phyloP scores from a whole-genome alignment of 1,140 invertebrate species.

The Nasonia giraulti region DNA sequence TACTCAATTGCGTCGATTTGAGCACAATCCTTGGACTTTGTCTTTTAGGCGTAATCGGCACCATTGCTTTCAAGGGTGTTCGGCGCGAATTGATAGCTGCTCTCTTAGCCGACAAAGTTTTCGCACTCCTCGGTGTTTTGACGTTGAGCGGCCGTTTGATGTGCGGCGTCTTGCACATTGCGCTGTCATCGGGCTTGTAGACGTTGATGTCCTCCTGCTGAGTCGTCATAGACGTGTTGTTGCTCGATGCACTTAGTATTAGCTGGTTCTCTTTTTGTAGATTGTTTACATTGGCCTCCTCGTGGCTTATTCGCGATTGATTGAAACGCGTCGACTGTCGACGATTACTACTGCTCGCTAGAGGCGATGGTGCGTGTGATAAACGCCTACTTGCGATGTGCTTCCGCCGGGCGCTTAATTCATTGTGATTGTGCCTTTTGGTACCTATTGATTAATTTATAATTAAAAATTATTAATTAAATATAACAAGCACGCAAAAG shows the following conservation, averaged over 20 bases:
- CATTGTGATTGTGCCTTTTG: slow-evolving; percentile 18
- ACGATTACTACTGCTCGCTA: slow-evolving; percentile 25
- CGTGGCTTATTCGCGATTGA: neutral
- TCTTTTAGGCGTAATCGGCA: slow-evolving; percentile 67
- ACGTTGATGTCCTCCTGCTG: slow-evolving; percentile 43
- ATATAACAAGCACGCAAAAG: neutral
- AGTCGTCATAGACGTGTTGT: neutral
- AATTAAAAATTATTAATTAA: neutral
- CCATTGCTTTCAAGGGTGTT: slow-evolving; percentile 69
- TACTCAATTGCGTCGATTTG: slow-evolving; percentile 59
- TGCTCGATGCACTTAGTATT: neutral
- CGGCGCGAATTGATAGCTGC: slow-evolving; percentile 63
- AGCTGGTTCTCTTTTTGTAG: slow-evolving; percentile 35
- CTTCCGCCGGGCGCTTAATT: slow-evolving; percentile 13
- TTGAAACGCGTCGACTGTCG: slow-evolving; percentile 39
- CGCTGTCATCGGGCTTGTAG: slow-evolving; percentile 56
- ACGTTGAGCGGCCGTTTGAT: slow-evolving; percentile 69
- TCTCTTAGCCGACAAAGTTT: slow-evolving; percentile 62
- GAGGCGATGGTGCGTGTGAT: slow-evolving; percentile 40
- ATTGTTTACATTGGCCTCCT: neutral
- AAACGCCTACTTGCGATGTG: slow-evolving; percentile 30
- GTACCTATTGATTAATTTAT: slow-evolving; percentile 9
- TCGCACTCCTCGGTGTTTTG: slow-evolving; percentile 69
- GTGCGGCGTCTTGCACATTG: slow-evolving; percentile 66
- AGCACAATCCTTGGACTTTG: slow-evolving; percentile 66